Percentiles rank a stretch among this genome's conserved stretches.
These are phyloP conservation scores for Coranthus polyacanthus DNA, from an alignment of 2,797 vertebrate genomes.

Conservation along the genomic window DNA sequence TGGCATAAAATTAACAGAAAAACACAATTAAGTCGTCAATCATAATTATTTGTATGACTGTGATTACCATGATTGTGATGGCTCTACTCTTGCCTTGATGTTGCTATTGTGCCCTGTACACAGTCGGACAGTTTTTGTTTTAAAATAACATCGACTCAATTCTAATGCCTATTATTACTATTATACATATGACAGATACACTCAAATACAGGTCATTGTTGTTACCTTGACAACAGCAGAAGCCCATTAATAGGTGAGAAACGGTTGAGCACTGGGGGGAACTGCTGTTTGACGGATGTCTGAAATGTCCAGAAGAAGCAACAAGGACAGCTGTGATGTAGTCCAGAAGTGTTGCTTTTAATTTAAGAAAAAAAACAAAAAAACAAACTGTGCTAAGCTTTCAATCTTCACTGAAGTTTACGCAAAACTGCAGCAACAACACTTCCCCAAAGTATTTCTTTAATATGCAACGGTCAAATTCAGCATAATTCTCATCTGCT, in stretches of 20 bases:
- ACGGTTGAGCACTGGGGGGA: constrained; percentile 25
- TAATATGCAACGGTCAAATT: background rate
- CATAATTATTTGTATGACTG: no score
- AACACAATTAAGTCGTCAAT: no score
- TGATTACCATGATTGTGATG: no score
- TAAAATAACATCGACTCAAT: no score
- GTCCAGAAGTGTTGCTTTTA: constrained; percentile 7
- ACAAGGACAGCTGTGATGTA: constrained; percentile 6
- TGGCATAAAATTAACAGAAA: no score
- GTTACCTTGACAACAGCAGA: constrained; percentile 30
- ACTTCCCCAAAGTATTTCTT: no score
- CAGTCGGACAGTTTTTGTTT: no score
- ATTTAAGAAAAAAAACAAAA: background rate
- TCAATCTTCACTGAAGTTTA: background rate
- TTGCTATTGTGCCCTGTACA: no score
- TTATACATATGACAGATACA: no score
- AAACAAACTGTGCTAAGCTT: background rate
- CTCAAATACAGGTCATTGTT: constrained; percentile 24
- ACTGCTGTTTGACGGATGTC: constrained; percentile 21
- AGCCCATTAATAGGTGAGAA: constrained; percentile 32
- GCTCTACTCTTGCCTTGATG: no score
- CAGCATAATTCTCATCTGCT: background rate
- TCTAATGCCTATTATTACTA: no score
- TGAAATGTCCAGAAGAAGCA: constrained; percentile 15
- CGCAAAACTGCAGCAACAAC: background rate